Base-by-base conservation (phyloP, 1,140 invertebrate species). In the Rhynchophorus ferrugineus region DNA sequence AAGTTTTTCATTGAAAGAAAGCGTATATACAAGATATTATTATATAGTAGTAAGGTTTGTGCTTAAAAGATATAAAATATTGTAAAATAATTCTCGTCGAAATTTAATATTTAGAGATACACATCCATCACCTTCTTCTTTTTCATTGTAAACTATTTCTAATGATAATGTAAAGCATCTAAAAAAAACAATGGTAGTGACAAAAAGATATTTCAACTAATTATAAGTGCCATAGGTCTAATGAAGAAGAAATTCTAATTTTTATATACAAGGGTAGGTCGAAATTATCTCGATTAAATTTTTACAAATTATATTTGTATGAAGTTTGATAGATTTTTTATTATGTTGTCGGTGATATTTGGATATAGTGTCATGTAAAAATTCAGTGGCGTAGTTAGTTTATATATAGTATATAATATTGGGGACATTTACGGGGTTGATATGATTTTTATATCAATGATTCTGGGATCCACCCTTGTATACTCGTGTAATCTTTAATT, bases 191-290 rank as follows among this genome's bases (percentile, higher is more conserved):
- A 33, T 49, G 16, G 41, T 6, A 44, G 3, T 2, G n/a, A n/a
- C n/a, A n/a, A n/a, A n/a, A 44, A 35, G 18, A 35, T 41, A 41
- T 34, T 43, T 29, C 5, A 29, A 5, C 24, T 29, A 29, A 39
- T 20, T 50, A 21, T 50, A 52, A 44, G 49, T 52, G 49, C 49
- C 49, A 52, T 52, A 52, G 49, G 18, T 52, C 11, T 29, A 33
- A 29, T 45, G 3, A 17, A 19, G 19, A 16, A 41, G 17, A 8
- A 17, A 17, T 19, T 17, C 2, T n/a, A n/a, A n/a, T n/a, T n/a
- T n/a, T n/a, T n/a, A n/a, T n/a, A n/a, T n/a, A n/a, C n/a, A n/a
- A n/a, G n/a, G n/a, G n/a, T n/a, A n/a, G n/a, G n/a, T n/a, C n/a
- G n/a, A n/a, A n/a, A n/a, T n/a, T n/a, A n/a, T n/a, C n/a, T n/a